A percentile compares a stretch with the other conserved stretches of the same genome.
Conservation (phyloP, 2,888 invertebrate genomes). For the Drosophila atripex region DNA sequence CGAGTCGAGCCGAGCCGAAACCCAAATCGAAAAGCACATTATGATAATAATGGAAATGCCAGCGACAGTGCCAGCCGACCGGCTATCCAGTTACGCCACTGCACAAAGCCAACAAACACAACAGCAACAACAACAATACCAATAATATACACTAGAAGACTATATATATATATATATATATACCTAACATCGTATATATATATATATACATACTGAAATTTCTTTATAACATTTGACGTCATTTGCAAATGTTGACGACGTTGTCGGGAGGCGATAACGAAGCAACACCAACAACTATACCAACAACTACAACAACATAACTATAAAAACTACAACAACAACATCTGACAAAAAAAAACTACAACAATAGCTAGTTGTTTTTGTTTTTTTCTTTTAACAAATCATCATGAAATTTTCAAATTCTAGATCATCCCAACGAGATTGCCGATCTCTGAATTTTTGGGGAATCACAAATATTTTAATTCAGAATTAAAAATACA, state of each 20-base stretch:
- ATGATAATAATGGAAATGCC: constrained; percentile 74
- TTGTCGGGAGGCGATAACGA: constrained; percentile 59
- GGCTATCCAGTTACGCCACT: constrained; percentile 52
- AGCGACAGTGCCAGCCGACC: constrained; percentile 28
- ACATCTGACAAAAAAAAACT: background rate
- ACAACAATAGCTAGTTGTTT: background rate
- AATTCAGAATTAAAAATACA: background rate
- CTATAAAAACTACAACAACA: constrained; percentile 2
- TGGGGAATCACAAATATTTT: constrained; percentile 1
- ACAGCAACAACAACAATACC: constrained; percentile 19
- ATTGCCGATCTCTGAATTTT: background rate
- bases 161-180: constrained; percentile 1
- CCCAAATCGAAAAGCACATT: constrained; percentile 60
- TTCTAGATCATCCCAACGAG: background rate
- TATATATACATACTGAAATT: constrained; percentile 33
- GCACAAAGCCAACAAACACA: constrained; percentile 31
- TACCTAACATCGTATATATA: constrained; percentile 1
- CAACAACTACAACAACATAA: constrained; percentile 2
- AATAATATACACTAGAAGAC: background rate
- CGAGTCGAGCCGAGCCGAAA: background rate
- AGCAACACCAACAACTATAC: constrained; percentile 45
- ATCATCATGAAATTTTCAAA: background rate
- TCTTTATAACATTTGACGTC: constrained; percentile 69
- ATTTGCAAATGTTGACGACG: constrained; percentile 67
- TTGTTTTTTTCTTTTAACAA: background rate